phyloP scores from a whole-genome alignment of 2,797 vertebrate genomes.

The Peromyscus eremicus region DNA sequence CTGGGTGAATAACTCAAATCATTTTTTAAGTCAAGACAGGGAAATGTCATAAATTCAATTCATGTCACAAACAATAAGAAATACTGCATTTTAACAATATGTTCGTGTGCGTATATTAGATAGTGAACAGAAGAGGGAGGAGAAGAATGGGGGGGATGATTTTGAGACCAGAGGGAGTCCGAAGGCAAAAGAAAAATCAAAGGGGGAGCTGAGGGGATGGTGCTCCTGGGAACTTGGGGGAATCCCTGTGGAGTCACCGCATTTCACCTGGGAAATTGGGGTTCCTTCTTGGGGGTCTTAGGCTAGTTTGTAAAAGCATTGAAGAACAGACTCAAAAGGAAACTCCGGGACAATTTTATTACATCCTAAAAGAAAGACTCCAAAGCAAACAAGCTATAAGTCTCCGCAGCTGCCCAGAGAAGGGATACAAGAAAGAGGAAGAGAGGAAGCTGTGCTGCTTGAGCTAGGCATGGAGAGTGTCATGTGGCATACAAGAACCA shows the following conservation, averaged over 20 bases:
- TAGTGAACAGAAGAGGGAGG: neutral
- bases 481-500: too few species aligned
- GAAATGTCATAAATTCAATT: conserved; percentile 56
- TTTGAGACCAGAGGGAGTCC: neutral
- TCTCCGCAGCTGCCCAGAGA: neutral
- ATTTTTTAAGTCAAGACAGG: conserved; percentile 37
- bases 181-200: neutral
- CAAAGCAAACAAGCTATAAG: neutral
- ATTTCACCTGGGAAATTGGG: neutral
- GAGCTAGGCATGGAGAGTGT: neutral
- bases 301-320: neutral
- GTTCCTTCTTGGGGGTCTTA: neutral
- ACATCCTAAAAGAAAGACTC: neutral
- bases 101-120: neutral
- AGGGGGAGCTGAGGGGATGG: neutral
- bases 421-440: neutral
- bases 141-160: neutral
- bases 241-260: neutral
- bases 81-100: conserved; percentile 32
- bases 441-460: neutral
- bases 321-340: neutral
- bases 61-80: conserved; percentile 57
- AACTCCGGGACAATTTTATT: neutral
- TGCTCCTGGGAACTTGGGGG: neutral
- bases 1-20: conserved; percentile 9